phyloP scores from a whole-genome alignment of 2,113 vertebrate genomes.

The Chrysochloris asiatica region DNA sequence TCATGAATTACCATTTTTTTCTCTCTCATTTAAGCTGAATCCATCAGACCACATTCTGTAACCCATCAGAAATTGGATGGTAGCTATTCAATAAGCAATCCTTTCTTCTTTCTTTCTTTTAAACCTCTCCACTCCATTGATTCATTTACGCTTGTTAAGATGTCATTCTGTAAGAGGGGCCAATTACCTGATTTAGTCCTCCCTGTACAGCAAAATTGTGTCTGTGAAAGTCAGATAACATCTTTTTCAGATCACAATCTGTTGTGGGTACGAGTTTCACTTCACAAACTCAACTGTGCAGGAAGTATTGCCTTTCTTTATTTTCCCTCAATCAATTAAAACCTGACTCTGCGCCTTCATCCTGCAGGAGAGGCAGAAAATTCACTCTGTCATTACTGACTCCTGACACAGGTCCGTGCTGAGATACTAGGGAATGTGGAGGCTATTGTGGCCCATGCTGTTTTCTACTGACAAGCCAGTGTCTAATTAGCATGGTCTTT shows the following conservation, averaged over 20 bases:
- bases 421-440: background rate
- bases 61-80: background rate
- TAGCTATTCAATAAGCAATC: background rate
- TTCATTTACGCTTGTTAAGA: background rate
- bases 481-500: background rate
- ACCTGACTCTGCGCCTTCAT: background rate
- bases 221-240: background rate
- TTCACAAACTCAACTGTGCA: background rate
- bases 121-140: background rate
- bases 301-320: conserved; percentile 33
- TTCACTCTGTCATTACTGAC: background rate
- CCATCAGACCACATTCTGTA: background rate
- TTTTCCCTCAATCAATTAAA: conserved; percentile 10
- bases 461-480: background rate
- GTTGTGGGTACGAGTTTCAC: background rate
- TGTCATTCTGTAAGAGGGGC: background rate
- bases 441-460: background rate
- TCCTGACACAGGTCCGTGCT: background rate
- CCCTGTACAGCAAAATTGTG: background rate
- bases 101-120: background rate
- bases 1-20: conserved; percentile 34
- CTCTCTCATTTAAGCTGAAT: background rate
- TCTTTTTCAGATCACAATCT: background rate
- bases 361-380: background rate
- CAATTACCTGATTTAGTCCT: background rate